Base-by-base conservation (phyloP, 2,888 invertebrate genomes). In the Plusia festucae region DNA sequence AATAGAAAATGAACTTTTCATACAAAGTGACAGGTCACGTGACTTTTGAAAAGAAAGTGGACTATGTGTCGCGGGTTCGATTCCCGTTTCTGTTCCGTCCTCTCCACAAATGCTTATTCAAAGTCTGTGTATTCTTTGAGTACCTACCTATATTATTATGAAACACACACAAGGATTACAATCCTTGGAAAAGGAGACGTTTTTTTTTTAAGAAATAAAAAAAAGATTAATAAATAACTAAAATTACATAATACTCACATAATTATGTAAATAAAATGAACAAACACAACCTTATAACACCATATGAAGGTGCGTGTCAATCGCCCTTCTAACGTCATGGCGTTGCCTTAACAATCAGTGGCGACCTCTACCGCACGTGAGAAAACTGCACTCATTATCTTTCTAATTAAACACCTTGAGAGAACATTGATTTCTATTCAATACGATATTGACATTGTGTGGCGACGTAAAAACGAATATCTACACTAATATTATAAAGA, bases 321-420 rank as follows among this genome's bases (percentile, higher is more conserved):
- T 40, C 40, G 40, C 40, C 40, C 40, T 40, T 40, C 40, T 40
- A 40, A 7, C 40, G 15, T 40, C 4, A 40, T n/a, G 7, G 34
- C 24, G 24, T 24, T n/a, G n/a, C n/a, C n/a, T n/a, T n/a, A n/a
- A n/a, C 24, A 24, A 24, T 30, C 46, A 49, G 46, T 9, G 46
- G 46, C 20, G 46, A 20, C 46, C 46, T 49, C 46, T 49, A 49
- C 11, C 18, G 46, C 46, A 49, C 46, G 46, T 49, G 46, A 49
- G 46, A 49, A 8, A 20, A 20, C 46, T n/a, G n/a, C 15, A 40
- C 15, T 11, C 46, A 49, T 49, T 49, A 49, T 49, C 18, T 20
- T 18, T 18, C 46, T 20, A 20, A 49, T 49, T 49, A 49, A 46
- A 18, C 46, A 46, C 46, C 46, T 49, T 49, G 46, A 18, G 20